phyloP scores from a whole-genome alignment of 2,888 invertebrate species.

The Phortica okadai region DNA sequence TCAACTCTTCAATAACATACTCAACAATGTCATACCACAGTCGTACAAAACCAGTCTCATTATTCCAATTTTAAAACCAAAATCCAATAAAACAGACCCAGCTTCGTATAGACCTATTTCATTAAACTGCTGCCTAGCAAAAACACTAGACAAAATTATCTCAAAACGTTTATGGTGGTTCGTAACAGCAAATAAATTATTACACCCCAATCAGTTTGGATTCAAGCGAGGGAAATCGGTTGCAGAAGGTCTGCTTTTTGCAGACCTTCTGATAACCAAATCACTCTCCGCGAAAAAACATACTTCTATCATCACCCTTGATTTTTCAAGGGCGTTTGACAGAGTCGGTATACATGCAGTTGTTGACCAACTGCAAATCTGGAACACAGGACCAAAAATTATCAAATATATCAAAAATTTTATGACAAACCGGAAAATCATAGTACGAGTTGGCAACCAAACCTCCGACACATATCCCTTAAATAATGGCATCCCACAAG shows the following conservation, averaged over 20 bases:
- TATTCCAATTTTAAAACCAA: conserved; percentile 13
- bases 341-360: background rate
- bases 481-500: conserved; percentile 38
- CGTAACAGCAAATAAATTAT: background rate
- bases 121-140: conserved; percentile 14
- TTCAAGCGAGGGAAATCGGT: background rate
- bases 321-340: conserved; percentile 27
- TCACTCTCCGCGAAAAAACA: background rate
- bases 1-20: conserved; percentile 12
- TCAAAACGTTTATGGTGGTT: conserved; percentile 1
- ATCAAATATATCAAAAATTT: conserved; percentile 1
- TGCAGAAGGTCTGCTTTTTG: background rate
- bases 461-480: conserved; percentile 26
- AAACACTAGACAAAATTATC: conserved; percentile 15
- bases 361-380: background rate
- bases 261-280: conserved; percentile 9
- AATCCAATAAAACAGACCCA: background rate
- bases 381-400: conserved; percentile 5
- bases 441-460: background rate
- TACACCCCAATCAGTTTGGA: conserved; percentile 4
- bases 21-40: conserved; percentile 16
- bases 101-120: conserved; percentile 6
- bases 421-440: conserved; percentile 6
- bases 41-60: conserved; percentile 6
- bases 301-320: conserved; percentile 18